Evolutionary conservation across 2,888 invertebrate genomes (phyloP), one percentile per base, ranked within the genome.

Genomic region (Ochropacha duplaris): DNA sequence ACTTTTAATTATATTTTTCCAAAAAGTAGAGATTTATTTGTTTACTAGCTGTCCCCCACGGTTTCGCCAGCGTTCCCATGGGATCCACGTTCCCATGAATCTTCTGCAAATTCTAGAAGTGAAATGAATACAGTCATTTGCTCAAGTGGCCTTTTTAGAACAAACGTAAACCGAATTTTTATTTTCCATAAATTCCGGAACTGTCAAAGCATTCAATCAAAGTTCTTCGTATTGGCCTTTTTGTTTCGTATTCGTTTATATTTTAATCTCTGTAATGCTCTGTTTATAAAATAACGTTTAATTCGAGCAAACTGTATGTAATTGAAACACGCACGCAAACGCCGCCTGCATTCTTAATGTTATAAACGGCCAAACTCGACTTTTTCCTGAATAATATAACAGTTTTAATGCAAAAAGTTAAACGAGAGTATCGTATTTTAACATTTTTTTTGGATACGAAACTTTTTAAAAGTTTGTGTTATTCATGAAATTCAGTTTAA

Each of bases 311-410:
- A 19, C 51, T 11, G 64, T 69, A 69, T 84, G 77, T 85, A 85
- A 85, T 85, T 84, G 84, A 82, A 86, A 83, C 83, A 80, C 83
- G 84, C 78, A 73, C 78, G 66, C 60, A 54, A 57, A 73, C 83
- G 74, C 68, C 60, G 66, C 66, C 66, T 76, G 86, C 78, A 86
- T 86, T 72, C 72, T 73, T 81, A 83, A 85, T 78, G 62, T 67
- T 69, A 68, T 74, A 76, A 81, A 78, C 71, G 78, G 75, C 73
- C 75, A 71, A 78, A 76, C 70, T 68, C 69, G 50, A 64, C 72
- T 70, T 76, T 75, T 68, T 67, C 62, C 63, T 70, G 76, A 77
- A 78, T 78, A 79, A 78, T 76, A 76, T 80, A 80, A 71, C 66
- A 64, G 63, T 80, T 79, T 75, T 80, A 74, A 81, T 81, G 78